Percentiles rank a stretch among this genome's conserved stretches.
Evolutionary conservation across 2,113 vertebrate species (phyloP).

Genomic region (Apistogramma diplotaenia): DNA sequence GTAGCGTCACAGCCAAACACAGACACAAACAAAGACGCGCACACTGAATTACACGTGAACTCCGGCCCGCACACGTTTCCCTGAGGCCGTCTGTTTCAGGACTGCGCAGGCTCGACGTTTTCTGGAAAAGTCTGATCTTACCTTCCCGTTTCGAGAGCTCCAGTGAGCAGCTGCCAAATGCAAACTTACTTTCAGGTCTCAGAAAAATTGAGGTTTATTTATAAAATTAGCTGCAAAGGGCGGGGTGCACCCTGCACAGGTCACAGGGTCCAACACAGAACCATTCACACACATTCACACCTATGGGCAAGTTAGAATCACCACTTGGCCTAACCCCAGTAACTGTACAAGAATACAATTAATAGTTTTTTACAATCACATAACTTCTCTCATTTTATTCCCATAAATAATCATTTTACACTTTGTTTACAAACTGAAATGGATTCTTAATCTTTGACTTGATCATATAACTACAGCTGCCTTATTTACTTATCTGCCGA

Average conservation of each 20-base stretch:
- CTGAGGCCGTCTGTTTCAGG: background rate
- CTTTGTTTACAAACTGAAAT: background rate
- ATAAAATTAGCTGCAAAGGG: too few species aligned
- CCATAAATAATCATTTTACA: background rate
- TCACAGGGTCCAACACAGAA: too few species aligned
- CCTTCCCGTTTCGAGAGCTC: too few species aligned
- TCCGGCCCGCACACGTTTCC: background rate
- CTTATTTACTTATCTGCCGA: background rate
- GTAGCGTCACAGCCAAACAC: slow-evolving; percentile 12
- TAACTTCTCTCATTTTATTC: background rate
- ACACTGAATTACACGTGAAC: background rate
- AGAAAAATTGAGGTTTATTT: too few species aligned
- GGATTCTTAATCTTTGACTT: background rate
- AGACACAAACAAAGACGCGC: background rate
- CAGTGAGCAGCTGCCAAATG: too few species aligned
- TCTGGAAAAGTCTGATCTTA: background rate
- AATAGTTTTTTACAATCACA: background rate
- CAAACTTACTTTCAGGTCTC: too few species aligned
- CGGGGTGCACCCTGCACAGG: too few species aligned
- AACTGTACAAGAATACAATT: background rate
- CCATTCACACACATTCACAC: too few species aligned
- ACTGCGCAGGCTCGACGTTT: background rate
- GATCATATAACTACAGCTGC: background rate
- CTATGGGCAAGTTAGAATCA: too few species aligned
- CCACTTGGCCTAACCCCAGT: too few species aligned